A percentile compares a stretch with the other conserved stretches of the same genome.
phyloP scores from a whole-genome alignment of 2,113 vertebrate species.

The Laticauda laticaudata region DNA sequence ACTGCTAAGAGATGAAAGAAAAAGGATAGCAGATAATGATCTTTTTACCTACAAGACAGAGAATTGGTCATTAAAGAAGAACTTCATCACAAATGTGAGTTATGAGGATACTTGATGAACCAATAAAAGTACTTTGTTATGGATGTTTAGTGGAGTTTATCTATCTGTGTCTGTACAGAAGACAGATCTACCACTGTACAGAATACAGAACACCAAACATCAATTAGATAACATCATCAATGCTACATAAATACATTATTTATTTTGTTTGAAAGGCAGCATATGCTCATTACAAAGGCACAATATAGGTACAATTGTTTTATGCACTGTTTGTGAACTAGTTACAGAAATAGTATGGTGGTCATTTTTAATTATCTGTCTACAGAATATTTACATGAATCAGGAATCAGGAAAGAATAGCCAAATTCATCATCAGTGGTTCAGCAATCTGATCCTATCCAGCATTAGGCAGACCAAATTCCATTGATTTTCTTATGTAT shows the following conservation, averaged over 20 bases:
- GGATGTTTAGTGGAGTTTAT: too few relatives aligned
- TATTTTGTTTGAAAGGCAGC: neutral
- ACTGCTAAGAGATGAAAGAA: too few relatives aligned
- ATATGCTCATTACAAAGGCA: neutral
- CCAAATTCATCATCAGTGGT: neutral
- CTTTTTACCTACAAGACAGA: too few relatives aligned
- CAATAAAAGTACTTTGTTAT: too few relatives aligned
- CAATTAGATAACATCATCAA: neutral
- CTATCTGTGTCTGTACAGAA: too few relatives aligned
- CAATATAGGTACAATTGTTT: neutral
- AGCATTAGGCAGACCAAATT: neutral
- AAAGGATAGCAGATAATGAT: too few relatives aligned
- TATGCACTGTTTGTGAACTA: neutral
- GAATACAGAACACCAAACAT: too few relatives aligned
- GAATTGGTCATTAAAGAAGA: too few relatives aligned
- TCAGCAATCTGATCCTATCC: neutral
- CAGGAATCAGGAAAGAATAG: neutral
- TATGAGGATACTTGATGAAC: too few relatives aligned
- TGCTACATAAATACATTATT: neutral
- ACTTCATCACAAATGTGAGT: too few relatives aligned
- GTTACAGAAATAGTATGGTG: neutral
- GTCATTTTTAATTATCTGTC: neutral
- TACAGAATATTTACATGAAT: neutral
- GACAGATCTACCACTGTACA: too few relatives aligned
- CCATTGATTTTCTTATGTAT: neutral